Conservation (phyloP, 2,797 vertebrate species). For the Microcaecilia unicolor region DNA sequence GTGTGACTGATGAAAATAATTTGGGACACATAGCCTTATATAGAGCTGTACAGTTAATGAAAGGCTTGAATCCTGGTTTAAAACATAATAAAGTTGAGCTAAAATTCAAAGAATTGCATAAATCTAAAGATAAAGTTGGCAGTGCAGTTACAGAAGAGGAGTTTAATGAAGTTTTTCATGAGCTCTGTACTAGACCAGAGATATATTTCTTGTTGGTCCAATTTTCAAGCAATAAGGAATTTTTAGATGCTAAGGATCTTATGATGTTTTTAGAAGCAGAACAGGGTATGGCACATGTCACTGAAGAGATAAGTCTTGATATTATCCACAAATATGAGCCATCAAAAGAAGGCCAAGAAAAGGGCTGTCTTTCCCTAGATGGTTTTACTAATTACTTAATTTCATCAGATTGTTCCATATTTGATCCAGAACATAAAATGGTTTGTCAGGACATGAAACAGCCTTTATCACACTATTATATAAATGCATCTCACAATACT, state of each 20-base stretch:
- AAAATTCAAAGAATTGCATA: conserved; percentile 94
- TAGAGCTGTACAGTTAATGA: conserved; percentile 78
- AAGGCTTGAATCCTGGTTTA: conserved; percentile 84
- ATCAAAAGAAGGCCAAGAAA: conserved; percentile 83
- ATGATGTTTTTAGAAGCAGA: conserved; percentile 98
- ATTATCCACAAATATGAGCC: conserved; percentile 91
- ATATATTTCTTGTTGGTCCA: conserved; percentile 98
- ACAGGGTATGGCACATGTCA: conserved; percentile 92
- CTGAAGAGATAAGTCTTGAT: conserved; percentile 87
- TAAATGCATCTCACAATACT: conserved; percentile 94
- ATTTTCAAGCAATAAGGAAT: conserved; percentile 98
- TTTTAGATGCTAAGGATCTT: conserved; percentile 91
- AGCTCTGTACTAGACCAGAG: conserved; percentile 94
- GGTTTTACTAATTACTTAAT: conserved; percentile 96
- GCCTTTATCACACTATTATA: conserved; percentile 93
- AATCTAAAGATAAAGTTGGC: conserved; percentile 78
- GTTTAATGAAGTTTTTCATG: conserved; percentile 94
- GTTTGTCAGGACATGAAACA: conserved; percentile 96
- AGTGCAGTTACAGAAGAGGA: conserved; percentile 81
- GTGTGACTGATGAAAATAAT: conserved; percentile 64
- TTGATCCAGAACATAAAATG: conserved; percentile 92
- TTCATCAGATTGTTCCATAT: conserved; percentile 91
- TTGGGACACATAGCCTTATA: conserved; percentile 72
- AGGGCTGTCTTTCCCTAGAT: conserved; percentile 89
- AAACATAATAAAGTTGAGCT: conserved; percentile 93